Evolutionary conservation across 2,797 vertebrate species (phyloP).

Genomic region (Corythornis leucogaster): DNA sequence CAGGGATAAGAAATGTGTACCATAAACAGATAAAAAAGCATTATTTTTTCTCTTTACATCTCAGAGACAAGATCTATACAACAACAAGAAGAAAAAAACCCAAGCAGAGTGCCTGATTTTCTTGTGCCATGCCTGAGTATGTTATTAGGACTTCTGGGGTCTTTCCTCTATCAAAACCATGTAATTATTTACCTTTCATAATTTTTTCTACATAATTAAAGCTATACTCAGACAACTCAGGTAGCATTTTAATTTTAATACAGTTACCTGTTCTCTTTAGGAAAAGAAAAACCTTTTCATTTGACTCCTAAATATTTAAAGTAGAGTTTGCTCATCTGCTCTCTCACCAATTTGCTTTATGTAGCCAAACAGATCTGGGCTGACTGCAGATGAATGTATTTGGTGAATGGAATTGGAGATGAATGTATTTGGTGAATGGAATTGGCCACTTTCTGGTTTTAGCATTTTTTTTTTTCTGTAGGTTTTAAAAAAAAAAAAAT

Average conservation of each 20-base stretch:
- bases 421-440: neutral
- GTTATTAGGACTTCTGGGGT: neutral
- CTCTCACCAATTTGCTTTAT: neutral
- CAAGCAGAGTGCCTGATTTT: neutral
- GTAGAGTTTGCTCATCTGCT: neutral
- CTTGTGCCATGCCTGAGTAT: neutral
- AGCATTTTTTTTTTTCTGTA: neutral
- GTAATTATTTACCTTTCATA: neutral
- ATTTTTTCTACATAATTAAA: neutral
- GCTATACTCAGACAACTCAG: neutral
- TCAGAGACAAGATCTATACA: neutral
- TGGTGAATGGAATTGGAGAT: neutral
- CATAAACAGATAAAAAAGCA: neutral
- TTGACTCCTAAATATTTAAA: conserved; percentile 27
- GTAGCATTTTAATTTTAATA: neutral
- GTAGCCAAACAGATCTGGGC: neutral
- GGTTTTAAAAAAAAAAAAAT: too few relatives aligned
- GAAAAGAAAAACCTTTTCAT: neutral
- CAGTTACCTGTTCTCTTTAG: neutral
- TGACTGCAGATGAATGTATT: neutral
- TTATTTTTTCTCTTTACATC: neutral
- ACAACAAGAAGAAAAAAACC: neutral
- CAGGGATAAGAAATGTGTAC: neutral
- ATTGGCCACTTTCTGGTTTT: neutral
- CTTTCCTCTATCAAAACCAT: neutral